These are phyloP conservation scores for Acanthosoma haemorrhoidale DNA, from an alignment of 2,888 invertebrate genomes.

Conservation along the genomic window DNA sequence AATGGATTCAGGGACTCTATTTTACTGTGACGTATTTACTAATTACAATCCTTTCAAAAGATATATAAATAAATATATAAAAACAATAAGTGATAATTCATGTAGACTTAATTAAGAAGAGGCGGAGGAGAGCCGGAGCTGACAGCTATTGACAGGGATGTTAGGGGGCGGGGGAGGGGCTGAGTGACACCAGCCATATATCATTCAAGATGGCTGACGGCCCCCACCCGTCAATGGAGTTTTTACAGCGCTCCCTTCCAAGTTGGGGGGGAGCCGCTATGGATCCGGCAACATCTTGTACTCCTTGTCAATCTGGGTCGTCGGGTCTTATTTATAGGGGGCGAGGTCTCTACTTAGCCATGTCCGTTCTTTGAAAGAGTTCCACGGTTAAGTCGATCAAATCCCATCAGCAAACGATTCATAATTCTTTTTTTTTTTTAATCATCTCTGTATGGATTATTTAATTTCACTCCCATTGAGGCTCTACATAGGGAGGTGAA, in stretches of 20 bases:
- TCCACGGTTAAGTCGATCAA: too few species aligned
- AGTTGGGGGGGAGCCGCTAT: background rate
- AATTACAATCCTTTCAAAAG: too few species aligned
- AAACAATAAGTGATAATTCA: background rate
- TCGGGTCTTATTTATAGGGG: background rate
- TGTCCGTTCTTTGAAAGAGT: too few species aligned
- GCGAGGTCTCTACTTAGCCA: background rate
- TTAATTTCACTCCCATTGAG: too few species aligned
- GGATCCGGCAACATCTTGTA: slow-evolving; percentile 12
- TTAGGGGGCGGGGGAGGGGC: slow-evolving; percentile 1
- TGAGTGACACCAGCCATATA: slow-evolving; percentile 39
- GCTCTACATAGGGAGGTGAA: too few species aligned
- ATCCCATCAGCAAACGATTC: too few species aligned
- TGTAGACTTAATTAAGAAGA: slow-evolving; percentile 7
- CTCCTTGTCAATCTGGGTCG: slow-evolving; percentile 5
- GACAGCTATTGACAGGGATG: slow-evolving; percentile 32
- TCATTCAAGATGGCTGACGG: slow-evolving; percentile 42
- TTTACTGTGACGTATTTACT: too few species aligned
- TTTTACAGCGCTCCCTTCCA: slow-evolving; percentile 28
- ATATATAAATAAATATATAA: slow-evolving; percentile 7
- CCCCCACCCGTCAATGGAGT: slow-evolving; percentile 38
- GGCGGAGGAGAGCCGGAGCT: background rate
- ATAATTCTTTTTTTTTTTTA: too few species aligned
- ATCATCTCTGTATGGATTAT: too few species aligned
- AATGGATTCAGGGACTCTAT: too few species aligned